A percentile compares a stretch with the other conserved stretches of the same genome.
Evolutionary conservation across 2,113 vertebrate genomes (phyloP).

Genomic region (Pterocles burchelli): DNA sequence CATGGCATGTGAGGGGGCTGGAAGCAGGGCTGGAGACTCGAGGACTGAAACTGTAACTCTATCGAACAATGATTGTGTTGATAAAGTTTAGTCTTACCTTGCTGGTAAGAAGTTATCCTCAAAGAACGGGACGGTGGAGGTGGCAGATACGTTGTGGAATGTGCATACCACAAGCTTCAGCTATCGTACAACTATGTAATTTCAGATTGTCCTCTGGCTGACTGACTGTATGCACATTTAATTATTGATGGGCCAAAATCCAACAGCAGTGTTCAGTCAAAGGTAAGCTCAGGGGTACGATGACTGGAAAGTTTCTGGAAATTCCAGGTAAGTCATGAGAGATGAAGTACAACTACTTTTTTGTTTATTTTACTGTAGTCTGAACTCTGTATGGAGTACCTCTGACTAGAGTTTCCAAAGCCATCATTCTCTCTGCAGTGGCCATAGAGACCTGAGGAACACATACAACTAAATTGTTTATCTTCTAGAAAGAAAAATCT

Average conservation of each 20-base stretch:
- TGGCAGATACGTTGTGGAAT: fast-evolving
- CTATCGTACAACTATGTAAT: not conserved
- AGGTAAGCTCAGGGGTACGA: not conserved
- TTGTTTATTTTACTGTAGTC: not conserved
- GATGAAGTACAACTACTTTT: not conserved
- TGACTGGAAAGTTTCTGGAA: not conserved
- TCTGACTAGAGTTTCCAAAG: not conserved
- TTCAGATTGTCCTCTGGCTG: not conserved
- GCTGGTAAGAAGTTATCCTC: not conserved
- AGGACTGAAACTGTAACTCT: not conserved
- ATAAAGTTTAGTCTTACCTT: not conserved
- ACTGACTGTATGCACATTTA: no score
- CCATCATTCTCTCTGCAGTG: not conserved
- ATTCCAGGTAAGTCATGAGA: not conserved
- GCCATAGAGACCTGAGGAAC: not conserved
- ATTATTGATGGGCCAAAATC: not conserved
- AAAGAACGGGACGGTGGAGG: not conserved
- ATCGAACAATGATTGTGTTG: not conserved
- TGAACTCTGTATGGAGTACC: not conserved
- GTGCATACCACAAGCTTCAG: not conserved
- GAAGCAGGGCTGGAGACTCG: not conserved
- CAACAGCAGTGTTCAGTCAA: not conserved
- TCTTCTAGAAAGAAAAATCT: not conserved
- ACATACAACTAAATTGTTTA: not conserved
- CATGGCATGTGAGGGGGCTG: not conserved